These are phyloP conservation scores for Rattus norvegicus DNA, from an alignment of 2,113 vertebrate species.

Conservation along the genomic window GRCr8 NC_086037.1:34677001-34677500, in stretches of 20 bases:
- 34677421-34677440: not conserved
- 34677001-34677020: not conserved
- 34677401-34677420: too few relatives aligned
- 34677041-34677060: too few relatives aligned
- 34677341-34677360: not conserved
- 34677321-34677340: not conserved
- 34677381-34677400: not conserved
- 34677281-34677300: not conserved
- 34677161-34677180: not conserved
- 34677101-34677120: not conserved
- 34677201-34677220: not conserved
- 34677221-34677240: not conserved
- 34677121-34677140: not conserved
- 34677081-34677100: not conserved
- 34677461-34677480: not conserved
- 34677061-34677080: not conserved
- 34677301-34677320: not conserved
- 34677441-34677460: not conserved
- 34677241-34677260: not conserved
- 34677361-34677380: not conserved
- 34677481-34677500: accelerated
- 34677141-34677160: not conserved
- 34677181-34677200: too few relatives aligned
- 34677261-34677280: not conserved
- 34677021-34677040: not conserved